Conservation (phyloP, 1,140 invertebrate species). For the Trinorchestia longiramus region DNA sequence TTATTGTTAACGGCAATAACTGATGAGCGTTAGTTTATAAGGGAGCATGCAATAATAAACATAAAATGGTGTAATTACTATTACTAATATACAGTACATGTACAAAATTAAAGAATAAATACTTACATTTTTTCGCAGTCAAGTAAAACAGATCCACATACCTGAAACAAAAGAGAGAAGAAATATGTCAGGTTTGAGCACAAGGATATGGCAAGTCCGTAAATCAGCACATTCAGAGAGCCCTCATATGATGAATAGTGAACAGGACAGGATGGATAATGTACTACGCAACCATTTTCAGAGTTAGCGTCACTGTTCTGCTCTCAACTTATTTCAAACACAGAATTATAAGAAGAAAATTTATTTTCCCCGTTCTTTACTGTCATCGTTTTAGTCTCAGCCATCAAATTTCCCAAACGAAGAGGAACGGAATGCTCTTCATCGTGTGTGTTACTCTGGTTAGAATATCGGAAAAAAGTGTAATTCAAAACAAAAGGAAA, state of each 20-base stretch:
- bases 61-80: no score
- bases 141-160: background rate
- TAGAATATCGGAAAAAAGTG: no score
- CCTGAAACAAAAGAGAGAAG: background rate
- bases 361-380: background rate
- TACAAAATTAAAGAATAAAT: background rate
- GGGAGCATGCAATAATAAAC: no score
- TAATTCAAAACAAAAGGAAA: no score
- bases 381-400: background rate
- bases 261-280: background rate
- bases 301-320: background rate
- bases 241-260: background rate
- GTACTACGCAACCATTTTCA: background rate
- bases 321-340: background rate
- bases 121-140: background rate
- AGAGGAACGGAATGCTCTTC: no score
- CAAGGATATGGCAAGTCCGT: background rate
- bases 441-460: no score
- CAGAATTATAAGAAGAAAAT: background rate
- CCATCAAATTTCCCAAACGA: background rate
- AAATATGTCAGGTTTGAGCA: background rate
- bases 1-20: no score
- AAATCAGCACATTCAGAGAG: background rate
- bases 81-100: no score
- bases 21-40: background rate